Percentiles rank a stretch among this genome's conserved stretches.
These are phyloP conservation scores for Leptobrachium leishanense DNA, from an alignment of 2,113 vertebrate genomes.

Conservation along the genomic window DNA sequence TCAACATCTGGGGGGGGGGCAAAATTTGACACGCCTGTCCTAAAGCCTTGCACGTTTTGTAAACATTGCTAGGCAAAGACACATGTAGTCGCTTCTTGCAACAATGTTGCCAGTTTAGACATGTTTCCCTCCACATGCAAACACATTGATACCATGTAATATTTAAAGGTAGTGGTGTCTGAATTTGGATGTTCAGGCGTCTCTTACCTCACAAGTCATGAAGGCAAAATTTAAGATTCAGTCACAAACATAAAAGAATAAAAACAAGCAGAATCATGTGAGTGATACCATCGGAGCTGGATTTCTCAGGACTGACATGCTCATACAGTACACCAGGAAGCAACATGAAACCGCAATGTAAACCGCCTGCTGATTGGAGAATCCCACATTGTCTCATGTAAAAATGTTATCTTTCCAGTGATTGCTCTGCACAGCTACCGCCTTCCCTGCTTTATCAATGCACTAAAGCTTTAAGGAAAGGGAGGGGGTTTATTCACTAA, in stretches of 20 bases:
- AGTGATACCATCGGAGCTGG: background rate
- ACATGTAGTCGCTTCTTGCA: no score
- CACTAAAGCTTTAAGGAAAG: no score
- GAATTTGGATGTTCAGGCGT: background rate
- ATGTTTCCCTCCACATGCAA: no score
- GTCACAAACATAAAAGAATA: background rate
- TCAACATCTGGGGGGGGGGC: no score
- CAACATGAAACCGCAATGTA: background rate
- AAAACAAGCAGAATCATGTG: background rate
- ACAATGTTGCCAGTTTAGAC: no score
- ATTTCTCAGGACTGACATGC: background rate
- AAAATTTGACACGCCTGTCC: no score
- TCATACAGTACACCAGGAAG: background rate
- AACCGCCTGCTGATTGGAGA: slow-evolving; percentile 4
- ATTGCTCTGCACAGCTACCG: background rate
- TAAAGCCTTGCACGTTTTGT: no score
- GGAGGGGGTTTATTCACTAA: no score
- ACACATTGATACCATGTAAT: no score
- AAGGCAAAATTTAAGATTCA: background rate
- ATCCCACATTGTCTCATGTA: background rate
- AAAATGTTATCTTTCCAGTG: background rate
- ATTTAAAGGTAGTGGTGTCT: no score
- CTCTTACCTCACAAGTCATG: slow-evolving; percentile 40
- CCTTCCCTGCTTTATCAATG: background rate
- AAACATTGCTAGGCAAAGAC: no score